Conservation (phyloP, 2,113 vertebrate species). For the Halichoeres trimaculatus region DNA sequence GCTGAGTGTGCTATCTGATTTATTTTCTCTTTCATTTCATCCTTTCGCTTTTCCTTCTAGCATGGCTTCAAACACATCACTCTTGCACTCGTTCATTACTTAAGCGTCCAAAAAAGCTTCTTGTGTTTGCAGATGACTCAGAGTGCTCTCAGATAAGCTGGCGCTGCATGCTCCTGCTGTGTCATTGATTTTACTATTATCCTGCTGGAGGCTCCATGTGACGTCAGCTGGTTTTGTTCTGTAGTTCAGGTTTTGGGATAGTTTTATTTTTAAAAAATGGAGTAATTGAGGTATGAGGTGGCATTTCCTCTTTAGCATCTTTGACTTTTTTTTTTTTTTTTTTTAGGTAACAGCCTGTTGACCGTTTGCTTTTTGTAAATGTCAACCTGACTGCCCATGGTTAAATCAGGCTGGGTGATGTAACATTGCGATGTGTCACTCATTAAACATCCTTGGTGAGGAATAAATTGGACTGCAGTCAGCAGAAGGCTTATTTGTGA, state of each 20-base stretch:
- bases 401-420: not conserved
- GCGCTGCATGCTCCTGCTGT: not conserved
- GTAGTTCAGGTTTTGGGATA: not conserved
- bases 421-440: not conserved
- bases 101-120: not conserved
- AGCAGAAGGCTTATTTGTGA: not conserved
- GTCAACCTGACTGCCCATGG: not conserved
- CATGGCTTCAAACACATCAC: not conserved
- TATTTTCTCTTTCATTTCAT: conserved; percentile 16
- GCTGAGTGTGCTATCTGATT: conserved; percentile 4
- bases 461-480: not conserved
- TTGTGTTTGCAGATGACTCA: conserved; percentile 3
- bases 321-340: not conserved
- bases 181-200: conserved; percentile 6
- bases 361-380: not conserved
- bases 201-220: not conserved
- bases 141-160: not conserved
- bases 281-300: not conserved
- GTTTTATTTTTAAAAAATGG: not conserved
- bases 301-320: not conserved
- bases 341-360: not conserved
- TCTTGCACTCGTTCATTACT: conserved; percentile 5
- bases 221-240: not conserved
- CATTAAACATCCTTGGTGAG: not conserved
- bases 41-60: not conserved